Base-by-base conservation (phyloP, 2,888 invertebrate species). In the Platynereis dumerilii region DNA sequence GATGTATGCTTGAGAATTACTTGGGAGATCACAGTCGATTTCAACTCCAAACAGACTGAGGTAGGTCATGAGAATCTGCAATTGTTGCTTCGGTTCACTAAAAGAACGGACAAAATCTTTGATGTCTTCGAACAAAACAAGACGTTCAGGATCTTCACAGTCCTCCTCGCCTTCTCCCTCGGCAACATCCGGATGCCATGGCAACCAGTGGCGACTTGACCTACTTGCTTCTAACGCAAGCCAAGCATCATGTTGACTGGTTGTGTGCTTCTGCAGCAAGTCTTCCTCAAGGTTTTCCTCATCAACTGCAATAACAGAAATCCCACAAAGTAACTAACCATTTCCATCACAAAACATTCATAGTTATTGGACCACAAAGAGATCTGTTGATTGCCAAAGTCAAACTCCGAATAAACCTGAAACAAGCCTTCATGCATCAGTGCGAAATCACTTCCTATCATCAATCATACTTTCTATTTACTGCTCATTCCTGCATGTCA, bases 101-200 rank as follows among this genome's bases (percentile, higher is more conserved):
- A 67, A 22, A 10, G 42, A 29, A 58, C 83, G 76, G 28, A 84
- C 60, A 53, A 72, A 71, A 5, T 75, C 74, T 12, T 75, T 70
- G 17, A 85, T 70, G 69, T 84, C 84, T 68, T 84, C 83, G 73
- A 81, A 78, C 7, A 82, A 64, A 45, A 85, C 83, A 48, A 83
- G 74, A 24, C 84, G 70, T 34, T 85, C 85, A 1, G 79, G 72
- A 69, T 85, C 85, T 66, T 85, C 84, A 74, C 83, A 82, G 61
- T 83, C 82, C 27, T 83, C 80, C 39, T 76, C 76, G 24, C 76
- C 78, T 64, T 81, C 79, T 58, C 73, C 76, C 52, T 74, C 67
- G 2, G 58, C 52, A 7, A 67, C 3, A 66, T 78, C 75, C 39
- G 81, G 80, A 76, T 76, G 74, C 83, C 84, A 84, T 66, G 85